Evolutionary conservation across 1,140 invertebrate genomes (phyloP).

Genomic region (Leptopilina boulardi): DNA sequence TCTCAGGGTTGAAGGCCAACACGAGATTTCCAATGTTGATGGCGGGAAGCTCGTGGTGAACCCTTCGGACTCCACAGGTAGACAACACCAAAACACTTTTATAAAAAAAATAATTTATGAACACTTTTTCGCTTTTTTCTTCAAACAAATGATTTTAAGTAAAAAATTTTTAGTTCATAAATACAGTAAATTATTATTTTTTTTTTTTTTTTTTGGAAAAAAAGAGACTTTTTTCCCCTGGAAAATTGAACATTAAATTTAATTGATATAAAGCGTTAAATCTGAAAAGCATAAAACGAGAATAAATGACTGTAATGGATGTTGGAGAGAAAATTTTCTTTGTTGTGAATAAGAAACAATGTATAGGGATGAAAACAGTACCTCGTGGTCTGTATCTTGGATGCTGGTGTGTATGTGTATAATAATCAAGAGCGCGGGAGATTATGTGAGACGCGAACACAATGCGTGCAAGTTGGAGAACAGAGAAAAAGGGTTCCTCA

Average conservation of each 20-base stretch:
- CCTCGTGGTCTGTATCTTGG: slow-evolving; percentile 47
- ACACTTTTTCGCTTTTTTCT: too few relatives aligned
- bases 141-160: too few relatives aligned
- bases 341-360: slow-evolving; percentile 50
- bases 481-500: neutral
- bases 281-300: neutral
- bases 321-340: slow-evolving; percentile 51
- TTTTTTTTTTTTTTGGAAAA: too few relatives aligned
- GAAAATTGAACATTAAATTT: neutral
- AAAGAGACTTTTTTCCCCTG: neutral
- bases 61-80: neutral
- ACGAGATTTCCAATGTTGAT: slow-evolving; percentile 58
- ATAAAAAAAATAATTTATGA: too few relatives aligned
- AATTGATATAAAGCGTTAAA: neutral
- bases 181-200: too few relatives aligned
- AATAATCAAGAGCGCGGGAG: slow-evolving; percentile 48
- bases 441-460: slow-evolving; percentile 38
- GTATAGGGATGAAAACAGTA: slow-evolving; percentile 46
- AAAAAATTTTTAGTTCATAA: too few relatives aligned
- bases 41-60: slow-evolving; percentile 10
- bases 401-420: slow-evolving; percentile 39
- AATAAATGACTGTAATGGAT: slow-evolving; percentile 33
- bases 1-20: slow-evolving; percentile 44
- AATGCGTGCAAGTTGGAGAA: slow-evolving; percentile 39
- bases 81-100: too few relatives aligned